Conservation (phyloP, 2,888 invertebrate species). For the Drosophila affinis region DNA sequence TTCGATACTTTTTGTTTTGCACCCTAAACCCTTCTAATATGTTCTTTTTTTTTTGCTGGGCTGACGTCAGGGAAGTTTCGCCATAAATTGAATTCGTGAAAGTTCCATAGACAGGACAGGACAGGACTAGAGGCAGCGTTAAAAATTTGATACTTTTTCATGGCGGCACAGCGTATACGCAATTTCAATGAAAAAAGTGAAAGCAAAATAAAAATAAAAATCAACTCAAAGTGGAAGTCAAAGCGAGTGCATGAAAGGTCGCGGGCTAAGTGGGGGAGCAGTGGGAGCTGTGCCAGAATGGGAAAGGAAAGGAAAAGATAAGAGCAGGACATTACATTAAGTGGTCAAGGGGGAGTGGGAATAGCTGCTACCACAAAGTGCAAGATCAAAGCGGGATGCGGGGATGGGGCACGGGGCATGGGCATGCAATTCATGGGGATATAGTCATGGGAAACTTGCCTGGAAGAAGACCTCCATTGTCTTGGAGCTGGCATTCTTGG, state of each 20-base stretch:
- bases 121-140: conserved; percentile 9
- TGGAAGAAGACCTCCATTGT: conserved; percentile 92
- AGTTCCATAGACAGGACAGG: neutral
- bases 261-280: conserved; percentile 11
- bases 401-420: conserved; percentile 3
- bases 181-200: conserved; percentile 23
- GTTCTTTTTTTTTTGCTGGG: neutral
- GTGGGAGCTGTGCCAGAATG: neutral
- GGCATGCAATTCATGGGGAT: neutral
- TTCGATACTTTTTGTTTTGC: conserved; percentile 45
- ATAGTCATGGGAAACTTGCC: conserved; percentile 77
- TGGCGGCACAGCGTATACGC: conserved; percentile 46
- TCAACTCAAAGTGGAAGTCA: conserved; percentile 16
- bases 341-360: neutral
- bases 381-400: conserved; percentile 49
- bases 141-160: conserved; percentile 63
- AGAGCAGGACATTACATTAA: neutral
- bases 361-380: neutral
- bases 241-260: conserved; percentile 49
- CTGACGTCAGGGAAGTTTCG: conserved; percentile 9
- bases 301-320: neutral
- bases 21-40: conserved; percentile 11
- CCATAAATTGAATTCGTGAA: neutral
- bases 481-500: conserved; percentile 93
- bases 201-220: conserved; percentile 30